Evolutionary conservation across 2,888 invertebrate species (phyloP).

Genomic region (Chrysodeixis includens): DNA sequence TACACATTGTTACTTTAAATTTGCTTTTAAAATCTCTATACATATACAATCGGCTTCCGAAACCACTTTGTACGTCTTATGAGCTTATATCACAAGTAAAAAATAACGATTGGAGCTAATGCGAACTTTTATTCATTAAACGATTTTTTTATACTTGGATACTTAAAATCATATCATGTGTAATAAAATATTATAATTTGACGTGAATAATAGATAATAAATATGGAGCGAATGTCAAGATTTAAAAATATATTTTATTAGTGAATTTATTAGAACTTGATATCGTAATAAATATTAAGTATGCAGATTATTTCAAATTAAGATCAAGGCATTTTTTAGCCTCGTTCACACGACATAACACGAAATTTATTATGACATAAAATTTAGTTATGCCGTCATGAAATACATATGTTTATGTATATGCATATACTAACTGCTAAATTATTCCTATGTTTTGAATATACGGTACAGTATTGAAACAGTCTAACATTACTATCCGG

Average conservation of each 20-base stretch:
- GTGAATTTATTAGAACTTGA: slow-evolving; percentile 18
- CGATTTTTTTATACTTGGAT: not conserved
- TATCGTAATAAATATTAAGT: slow-evolving; percentile 26
- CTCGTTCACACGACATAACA: slow-evolving; percentile 41
- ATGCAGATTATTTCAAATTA: slow-evolving; percentile 39
- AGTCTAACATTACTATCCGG: slow-evolving; percentile 32
- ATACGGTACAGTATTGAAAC: slow-evolving; percentile 27
- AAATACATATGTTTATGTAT: slow-evolving; percentile 38
- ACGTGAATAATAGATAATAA: not conserved
- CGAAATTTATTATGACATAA: slow-evolving; percentile 46
- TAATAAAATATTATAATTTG: slow-evolving; percentile 13
- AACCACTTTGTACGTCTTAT: slow-evolving; percentile 37
- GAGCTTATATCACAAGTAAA: not conserved
- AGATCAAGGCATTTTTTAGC: slow-evolving; percentile 29
- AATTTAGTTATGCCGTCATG: slow-evolving; percentile 28
- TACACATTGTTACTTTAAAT: slow-evolving; percentile 72
- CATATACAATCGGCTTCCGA: slow-evolving; percentile 44
- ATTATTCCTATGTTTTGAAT: slow-evolving; percentile 38
- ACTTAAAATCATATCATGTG: not conserved
- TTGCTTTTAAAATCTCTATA: slow-evolving; percentile 50
- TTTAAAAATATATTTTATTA: slow-evolving; percentile 6
- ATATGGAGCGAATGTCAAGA: not conserved
- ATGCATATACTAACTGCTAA: slow-evolving; percentile 41
- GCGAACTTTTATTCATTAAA: not conserved
- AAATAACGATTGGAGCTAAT: not conserved